A percentile compares a stretch with the other conserved stretches of the same genome.
Evolutionary conservation across 1,140 invertebrate species (phyloP).

Genomic region (Trichogramma pretiosum): DNA sequence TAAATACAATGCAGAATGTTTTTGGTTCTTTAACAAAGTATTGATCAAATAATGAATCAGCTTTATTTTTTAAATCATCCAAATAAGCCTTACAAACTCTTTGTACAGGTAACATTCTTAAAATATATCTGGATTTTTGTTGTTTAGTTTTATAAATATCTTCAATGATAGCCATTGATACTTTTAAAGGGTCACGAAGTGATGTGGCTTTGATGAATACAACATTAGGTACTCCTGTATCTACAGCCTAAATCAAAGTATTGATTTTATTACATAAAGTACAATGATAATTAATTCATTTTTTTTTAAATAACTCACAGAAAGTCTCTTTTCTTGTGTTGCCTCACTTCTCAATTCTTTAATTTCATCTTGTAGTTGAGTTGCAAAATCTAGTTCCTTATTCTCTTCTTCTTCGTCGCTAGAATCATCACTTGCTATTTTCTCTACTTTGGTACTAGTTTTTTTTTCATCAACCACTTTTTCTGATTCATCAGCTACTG

Average conservation of each 20-base stretch:
- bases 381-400: constrained; percentile 33
- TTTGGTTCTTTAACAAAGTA: constrained; percentile 63
- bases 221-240: constrained; percentile 71
- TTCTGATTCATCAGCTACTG: neutral
- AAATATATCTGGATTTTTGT: constrained; percentile 62
- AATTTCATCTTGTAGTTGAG: constrained; percentile 36
- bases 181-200: constrained; percentile 59
- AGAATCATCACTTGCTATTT: constrained; percentile 5
- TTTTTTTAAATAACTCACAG: neutral
- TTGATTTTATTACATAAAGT: neutral
- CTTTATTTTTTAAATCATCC: constrained; percentile 60
- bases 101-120: constrained; percentile 73
- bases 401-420: constrained; percentile 42
- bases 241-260: constrained; percentile 44
- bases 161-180: constrained; percentile 62
- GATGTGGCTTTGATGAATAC: constrained; percentile 74
- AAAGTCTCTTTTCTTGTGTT: too few species aligned
- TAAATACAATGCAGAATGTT: constrained; percentile 71
- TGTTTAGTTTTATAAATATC: constrained; percentile 60
- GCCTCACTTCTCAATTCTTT: constrained; percentile 34
- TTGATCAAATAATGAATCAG: constrained; percentile 59
- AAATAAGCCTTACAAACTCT: constrained; percentile 68
- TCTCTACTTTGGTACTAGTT: too few species aligned
- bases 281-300: neutral
- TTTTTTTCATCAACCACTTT: neutral